These are phyloP conservation scores for Sus scrofa DNA, from an alignment of 2,113 vertebrate species.

Conservation along the genomic window T2T-Sscrofa CM000817.6:171850001-171850500, in stretches of 20 bases:
- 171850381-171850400: neutral
- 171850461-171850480: neutral
- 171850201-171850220: slow-evolving; percentile 99
- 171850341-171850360: slow-evolving; percentile 88
- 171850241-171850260: slow-evolving; percentile 88
- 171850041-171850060: neutral
- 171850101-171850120: slow-evolving; percentile 93
- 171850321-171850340: slow-evolving; percentile 97
- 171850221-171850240: slow-evolving; percentile 96
- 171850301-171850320: slow-evolving; percentile 98
- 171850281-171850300: slow-evolving; percentile 98
- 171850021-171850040: neutral
- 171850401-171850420: neutral
- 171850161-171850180: slow-evolving; percentile 97
- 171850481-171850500: neutral
- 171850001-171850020: neutral
- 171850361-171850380: neutral
- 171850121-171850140: slow-evolving; percentile 99
- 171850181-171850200: slow-evolving; percentile 98
- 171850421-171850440: neutral
- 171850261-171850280: slow-evolving; percentile 95
- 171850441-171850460: neutral
- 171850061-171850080: neutral
- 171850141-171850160: slow-evolving; percentile 97
- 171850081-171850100: neutral